phyloP scores from a whole-genome alignment of 2,113 vertebrate species.

The Ptyas mucosa region DNA sequence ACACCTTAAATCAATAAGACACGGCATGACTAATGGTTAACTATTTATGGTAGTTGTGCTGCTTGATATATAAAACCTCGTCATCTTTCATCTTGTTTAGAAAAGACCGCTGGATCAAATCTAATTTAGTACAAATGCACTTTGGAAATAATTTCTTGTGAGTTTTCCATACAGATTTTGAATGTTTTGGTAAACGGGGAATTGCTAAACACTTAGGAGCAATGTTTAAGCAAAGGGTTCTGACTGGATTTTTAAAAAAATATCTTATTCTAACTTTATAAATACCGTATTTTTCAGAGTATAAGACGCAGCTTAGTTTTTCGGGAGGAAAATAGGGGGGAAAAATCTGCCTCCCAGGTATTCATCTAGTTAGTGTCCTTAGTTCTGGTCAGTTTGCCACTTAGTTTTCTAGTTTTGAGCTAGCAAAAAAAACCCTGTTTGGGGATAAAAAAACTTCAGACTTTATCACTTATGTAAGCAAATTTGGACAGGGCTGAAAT shows the following conservation, averaged over 20 bases:
- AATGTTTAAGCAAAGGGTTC: neutral
- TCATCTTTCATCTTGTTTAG: neutral
- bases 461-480: neutral
- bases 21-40: slow-evolving; percentile 1
- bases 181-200: neutral
- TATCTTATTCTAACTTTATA: neutral
- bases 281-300: too few relatives aligned
- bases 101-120: neutral
- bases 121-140: neutral
- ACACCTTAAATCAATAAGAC: neutral
- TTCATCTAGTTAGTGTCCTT: too few relatives aligned
- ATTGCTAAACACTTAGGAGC: neutral
- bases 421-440: too few relatives aligned
- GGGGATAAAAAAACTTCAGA: neutral
- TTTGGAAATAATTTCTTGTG: neutral
- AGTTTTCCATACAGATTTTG: neutral
- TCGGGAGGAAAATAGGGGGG: too few relatives aligned
- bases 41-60: neutral
- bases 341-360: too few relatives aligned
- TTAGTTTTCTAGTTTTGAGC: too few relatives aligned
- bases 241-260: neutral
- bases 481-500: neutral
- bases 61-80: slow-evolving; percentile 17
- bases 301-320: too few relatives aligned
- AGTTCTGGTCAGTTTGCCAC: too few relatives aligned